Percentiles rank a stretch among this genome's conserved stretches.
Conservation (phyloP, 1,140 invertebrate genomes). For the Frieseomelitta varia region DNA sequence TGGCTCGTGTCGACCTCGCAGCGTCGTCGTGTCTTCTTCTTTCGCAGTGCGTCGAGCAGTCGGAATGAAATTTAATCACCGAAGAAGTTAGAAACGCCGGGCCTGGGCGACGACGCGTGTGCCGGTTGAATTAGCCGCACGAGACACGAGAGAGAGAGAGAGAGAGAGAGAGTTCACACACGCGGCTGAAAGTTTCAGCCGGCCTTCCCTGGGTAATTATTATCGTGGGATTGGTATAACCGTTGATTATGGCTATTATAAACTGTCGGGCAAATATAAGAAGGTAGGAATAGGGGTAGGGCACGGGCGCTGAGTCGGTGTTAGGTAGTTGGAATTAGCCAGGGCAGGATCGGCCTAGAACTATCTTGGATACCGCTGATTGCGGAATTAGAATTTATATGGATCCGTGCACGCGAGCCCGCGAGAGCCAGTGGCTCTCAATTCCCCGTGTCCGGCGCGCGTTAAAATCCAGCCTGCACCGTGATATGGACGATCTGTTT, state of each 20-base stretch:
- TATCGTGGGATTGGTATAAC: conserved; percentile 77
- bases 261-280: conserved; percentile 79
- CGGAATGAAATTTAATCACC: conserved; percentile 68
- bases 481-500: conserved; percentile 54
- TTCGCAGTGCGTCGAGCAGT: not conserved
- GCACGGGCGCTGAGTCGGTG: conserved; percentile 34
- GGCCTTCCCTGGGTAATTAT: conserved; percentile 71
- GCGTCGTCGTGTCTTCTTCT: conserved; percentile 28
- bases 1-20: not conserved
- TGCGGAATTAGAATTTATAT: conserved; percentile 82
- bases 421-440: conserved; percentile 74
- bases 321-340: conserved; percentile 78
- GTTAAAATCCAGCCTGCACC: conserved; percentile 34
- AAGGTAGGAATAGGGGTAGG: conserved; percentile 71
- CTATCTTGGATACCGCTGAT: conserved; percentile 80
- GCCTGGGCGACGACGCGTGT: conserved; percentile 58
- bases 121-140: conserved; percentile 65
- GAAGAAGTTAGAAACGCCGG: conserved; percentile 33
- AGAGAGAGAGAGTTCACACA: too few species aligned
- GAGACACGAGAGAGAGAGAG: conserved; percentile 43
- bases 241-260: conserved; percentile 80
- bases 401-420: conserved; percentile 78
- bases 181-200: conserved; percentile 17
- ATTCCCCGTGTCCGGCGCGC: conserved; percentile 5
- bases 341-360: conserved; percentile 79